These are phyloP conservation scores for Drosophila setosimentum DNA, from an alignment of 2,888 invertebrate genomes.

Conservation along the genomic window DNA sequence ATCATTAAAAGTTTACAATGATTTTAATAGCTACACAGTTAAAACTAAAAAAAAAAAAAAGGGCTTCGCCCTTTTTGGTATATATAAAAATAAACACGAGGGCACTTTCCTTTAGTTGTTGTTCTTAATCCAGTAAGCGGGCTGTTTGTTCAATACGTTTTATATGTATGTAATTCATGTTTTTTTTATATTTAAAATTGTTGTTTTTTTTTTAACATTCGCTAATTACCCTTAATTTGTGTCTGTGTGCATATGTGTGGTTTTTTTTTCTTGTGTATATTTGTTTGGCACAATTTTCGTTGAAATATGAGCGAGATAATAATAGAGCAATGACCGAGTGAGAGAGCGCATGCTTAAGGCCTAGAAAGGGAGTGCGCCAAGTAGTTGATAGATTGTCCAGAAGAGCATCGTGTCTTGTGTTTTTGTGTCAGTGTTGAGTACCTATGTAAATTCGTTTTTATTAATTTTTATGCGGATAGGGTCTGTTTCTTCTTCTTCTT, in stretches of 20 bases:
- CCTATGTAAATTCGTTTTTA: constrained; percentile 75
- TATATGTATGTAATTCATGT: neutral
- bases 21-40: constrained; percentile 31
- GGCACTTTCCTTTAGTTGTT: constrained; percentile 8
- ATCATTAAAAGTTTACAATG: constrained; percentile 33
- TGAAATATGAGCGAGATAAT: constrained; percentile 35
- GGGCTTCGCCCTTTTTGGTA: constrained; percentile 29
- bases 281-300: constrained; percentile 45
- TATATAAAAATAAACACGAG: constrained; percentile 45
- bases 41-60: constrained; percentile 24
- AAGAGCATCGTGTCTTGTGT: constrained; percentile 24
- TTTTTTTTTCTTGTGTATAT: neutral
- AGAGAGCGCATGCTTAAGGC: constrained; percentile 26
- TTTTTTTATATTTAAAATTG: neutral
- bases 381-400: constrained; percentile 33
- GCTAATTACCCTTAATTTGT: constrained; percentile 53
- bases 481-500: constrained; percentile 10
- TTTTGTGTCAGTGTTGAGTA: constrained; percentile 52
- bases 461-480: constrained; percentile 37
- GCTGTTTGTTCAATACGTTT: constrained; percentile 5
- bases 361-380: constrained; percentile 29
- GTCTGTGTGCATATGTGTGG: constrained; percentile 26
- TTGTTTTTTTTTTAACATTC: constrained; percentile 24
- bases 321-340: neutral
- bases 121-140: neutral